Evolutionary conservation across 1,140 invertebrate species (phyloP).

Genomic region (Thaumatotibia leucotreta): DNA sequence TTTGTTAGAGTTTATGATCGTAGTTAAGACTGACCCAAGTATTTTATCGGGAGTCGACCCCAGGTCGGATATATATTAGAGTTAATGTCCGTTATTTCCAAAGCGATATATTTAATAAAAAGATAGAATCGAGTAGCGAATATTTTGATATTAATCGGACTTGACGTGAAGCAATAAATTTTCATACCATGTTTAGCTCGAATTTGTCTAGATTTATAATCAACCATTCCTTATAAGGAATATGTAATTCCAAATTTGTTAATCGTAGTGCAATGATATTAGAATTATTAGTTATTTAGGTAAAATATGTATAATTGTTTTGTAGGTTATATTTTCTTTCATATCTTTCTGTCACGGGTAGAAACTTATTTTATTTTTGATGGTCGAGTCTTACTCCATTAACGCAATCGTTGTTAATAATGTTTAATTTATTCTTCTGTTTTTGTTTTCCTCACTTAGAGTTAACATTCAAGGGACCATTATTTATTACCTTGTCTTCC

Average conservation of each 20-base stretch:
- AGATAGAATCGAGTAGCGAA: not conserved
- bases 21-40: slow-evolving; percentile 72
- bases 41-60: slow-evolving; percentile 46
- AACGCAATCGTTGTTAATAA: slow-evolving; percentile 28
- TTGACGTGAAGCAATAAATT: slow-evolving; percentile 9
- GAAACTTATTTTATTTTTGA: slow-evolving; percentile 16
- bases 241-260: slow-evolving; percentile 62
- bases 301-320: slow-evolving; percentile 14
- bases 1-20: slow-evolving; percentile 66
- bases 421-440: slow-evolving; percentile 34
- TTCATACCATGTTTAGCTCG: slow-evolving; percentile 40
- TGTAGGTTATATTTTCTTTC: slow-evolving; percentile 28
- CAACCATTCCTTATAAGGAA: slow-evolving; percentile 64
- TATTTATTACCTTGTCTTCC: slow-evolving; percentile 51
- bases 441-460: slow-evolving; percentile 24
- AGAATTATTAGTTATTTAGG: slow-evolving; percentile 42
- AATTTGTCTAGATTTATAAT: slow-evolving; percentile 65
- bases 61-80: slow-evolving; percentile 24
- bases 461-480: slow-evolving; percentile 45
- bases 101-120: not conserved
- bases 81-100: slow-evolving; percentile 9
- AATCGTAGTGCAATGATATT: slow-evolving; percentile 71
- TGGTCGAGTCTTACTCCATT: slow-evolving; percentile 21
- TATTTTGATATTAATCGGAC: slow-evolving; percentile 1
- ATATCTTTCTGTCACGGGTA: slow-evolving; percentile 45